Percentiles rank a stretch among this genome's conserved stretches.
These are phyloP conservation scores for Spilarctia lutea DNA, from an alignment of 2,888 invertebrate species.

Conservation along the genomic window DNA sequence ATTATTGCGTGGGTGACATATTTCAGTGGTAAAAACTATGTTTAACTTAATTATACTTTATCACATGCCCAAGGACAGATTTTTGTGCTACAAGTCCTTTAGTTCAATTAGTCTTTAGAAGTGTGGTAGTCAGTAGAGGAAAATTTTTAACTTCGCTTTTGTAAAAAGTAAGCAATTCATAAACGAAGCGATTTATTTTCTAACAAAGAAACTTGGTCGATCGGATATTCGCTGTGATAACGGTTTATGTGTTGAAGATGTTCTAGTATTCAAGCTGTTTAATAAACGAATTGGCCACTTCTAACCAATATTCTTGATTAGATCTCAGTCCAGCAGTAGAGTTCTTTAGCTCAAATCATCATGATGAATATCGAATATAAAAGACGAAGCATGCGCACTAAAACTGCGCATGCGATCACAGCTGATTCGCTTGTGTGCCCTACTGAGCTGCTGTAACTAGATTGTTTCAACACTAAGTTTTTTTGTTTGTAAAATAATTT, in stretches of 20 bases:
- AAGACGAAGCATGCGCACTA: slow-evolving; percentile 61
- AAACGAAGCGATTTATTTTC: neutral
- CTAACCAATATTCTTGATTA: neutral
- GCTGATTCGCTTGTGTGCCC: slow-evolving; percentile 59
- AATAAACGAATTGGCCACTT: slow-evolving; percentile 35
- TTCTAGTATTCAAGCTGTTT: slow-evolving; percentile 45
- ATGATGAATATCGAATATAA: slow-evolving; percentile 48
- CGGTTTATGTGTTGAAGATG: slow-evolving; percentile 50
- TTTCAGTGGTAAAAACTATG: slow-evolving; percentile 58
- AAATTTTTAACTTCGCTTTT: neutral
- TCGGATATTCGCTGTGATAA: slow-evolving; percentile 26
- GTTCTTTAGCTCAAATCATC: too few relatives aligned
- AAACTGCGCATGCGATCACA: slow-evolving; percentile 65
- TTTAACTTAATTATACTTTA: slow-evolving; percentile 54
- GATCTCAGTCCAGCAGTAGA: neutral
- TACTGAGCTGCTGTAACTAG: slow-evolving; percentile 23
- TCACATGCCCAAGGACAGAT: slow-evolving; percentile 26
- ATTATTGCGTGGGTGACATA: slow-evolving; percentile 50
- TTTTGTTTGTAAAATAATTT: slow-evolving; percentile 18
- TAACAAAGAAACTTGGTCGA: neutral
- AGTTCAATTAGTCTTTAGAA: neutral
- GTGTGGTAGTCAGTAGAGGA: too few relatives aligned
- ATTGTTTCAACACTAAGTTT: slow-evolving; percentile 40
- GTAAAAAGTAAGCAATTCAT: neutral
- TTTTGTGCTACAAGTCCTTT: neutral